These are phyloP conservation scores for Phataginus tetradactyla DNA, from an alignment of 2,797 vertebrate genomes.

Conservation along the genomic window DNA sequence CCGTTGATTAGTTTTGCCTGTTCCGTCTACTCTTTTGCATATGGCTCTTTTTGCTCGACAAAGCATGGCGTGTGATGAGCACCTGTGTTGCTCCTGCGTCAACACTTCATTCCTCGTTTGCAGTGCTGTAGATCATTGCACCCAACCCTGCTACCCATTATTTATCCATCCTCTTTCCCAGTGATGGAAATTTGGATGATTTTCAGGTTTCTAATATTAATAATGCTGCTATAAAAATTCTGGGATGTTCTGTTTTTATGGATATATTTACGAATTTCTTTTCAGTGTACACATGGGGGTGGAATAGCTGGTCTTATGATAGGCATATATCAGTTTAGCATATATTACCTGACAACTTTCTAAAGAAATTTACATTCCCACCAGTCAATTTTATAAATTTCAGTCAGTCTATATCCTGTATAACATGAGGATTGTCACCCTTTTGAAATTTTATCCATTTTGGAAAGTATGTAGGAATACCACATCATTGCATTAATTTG, in stretches of 20 bases:
- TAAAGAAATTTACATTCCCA: not conserved
- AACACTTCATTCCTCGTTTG: no score
- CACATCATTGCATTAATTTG: not conserved
- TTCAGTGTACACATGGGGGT: not conserved
- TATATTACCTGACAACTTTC: not conserved
- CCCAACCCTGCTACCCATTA: not conserved
- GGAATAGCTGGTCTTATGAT: not conserved
- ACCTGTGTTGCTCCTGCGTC: not conserved
- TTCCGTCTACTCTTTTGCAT: not conserved
- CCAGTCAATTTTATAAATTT: not conserved
- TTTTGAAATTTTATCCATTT: not conserved
- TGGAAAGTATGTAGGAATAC: not conserved
- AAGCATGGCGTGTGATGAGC: not conserved
- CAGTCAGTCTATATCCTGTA: not conserved
- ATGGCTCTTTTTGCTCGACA: not conserved
- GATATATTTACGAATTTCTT: not conserved
- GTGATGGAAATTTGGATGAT: not conserved
- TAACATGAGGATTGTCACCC: not conserved
- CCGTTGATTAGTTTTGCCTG: not conserved
- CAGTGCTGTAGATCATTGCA: not conserved
- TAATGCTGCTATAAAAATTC: not conserved
- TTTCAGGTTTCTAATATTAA: not conserved
- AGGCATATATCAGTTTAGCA: not conserved
- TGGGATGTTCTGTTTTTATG: not conserved
- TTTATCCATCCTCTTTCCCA: not conserved